Conservation (phyloP, 1,140 invertebrate genomes). For the Drosophila ercepeae region DNA sequence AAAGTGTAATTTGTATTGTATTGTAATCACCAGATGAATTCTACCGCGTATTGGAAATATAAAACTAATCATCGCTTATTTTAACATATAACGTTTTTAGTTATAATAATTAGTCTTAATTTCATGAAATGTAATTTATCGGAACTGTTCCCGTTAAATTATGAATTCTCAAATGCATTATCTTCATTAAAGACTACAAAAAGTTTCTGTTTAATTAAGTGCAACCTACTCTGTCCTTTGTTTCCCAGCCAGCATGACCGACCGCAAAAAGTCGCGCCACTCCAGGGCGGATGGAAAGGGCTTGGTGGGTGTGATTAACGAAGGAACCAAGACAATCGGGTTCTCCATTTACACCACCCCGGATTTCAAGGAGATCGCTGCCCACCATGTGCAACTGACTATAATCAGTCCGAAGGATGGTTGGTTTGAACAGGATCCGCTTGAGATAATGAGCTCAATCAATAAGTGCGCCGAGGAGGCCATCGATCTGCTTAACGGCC, state of each 20-base stretch:
- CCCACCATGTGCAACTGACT: constrained; percentile 93
- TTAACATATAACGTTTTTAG: too few species aligned
- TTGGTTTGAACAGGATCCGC: constrained; percentile 98
- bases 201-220: too few species aligned
- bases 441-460: constrained; percentile 92
- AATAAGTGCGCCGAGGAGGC: constrained; percentile 90
- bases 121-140: too few species aligned
- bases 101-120: too few species aligned
- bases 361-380: constrained; percentile 91
- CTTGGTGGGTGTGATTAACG: constrained; percentile 94
- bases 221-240: not conserved
- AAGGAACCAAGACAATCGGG: constrained; percentile 96
- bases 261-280: constrained; percentile 65
- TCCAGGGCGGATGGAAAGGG: constrained; percentile 65
- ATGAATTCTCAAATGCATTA: too few species aligned
- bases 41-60: not conserved
- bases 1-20: constrained; percentile 8
- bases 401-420: constrained; percentile 93
- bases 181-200: too few species aligned
- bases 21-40: not conserved
- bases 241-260: constrained; percentile 57
- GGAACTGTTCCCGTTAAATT: too few species aligned
- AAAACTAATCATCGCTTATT: too few species aligned
- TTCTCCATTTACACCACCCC: constrained; percentile 96
- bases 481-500: constrained; percentile 85